These are phyloP conservation scores for Macrosoma leucophasiata DNA, from an alignment of 2,888 invertebrate species.

Conservation along the genomic window DNA sequence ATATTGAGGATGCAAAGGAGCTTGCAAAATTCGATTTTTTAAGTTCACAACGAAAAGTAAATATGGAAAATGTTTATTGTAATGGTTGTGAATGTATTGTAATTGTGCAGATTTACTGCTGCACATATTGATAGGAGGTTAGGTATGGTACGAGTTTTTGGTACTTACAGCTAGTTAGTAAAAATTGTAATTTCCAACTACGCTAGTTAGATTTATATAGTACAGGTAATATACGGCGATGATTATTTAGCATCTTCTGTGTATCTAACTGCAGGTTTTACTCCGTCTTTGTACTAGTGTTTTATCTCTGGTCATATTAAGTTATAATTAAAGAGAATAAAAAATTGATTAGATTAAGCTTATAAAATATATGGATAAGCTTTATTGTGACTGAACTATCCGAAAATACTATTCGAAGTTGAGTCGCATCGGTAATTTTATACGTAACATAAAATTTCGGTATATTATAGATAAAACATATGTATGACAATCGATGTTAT, in stretches of 20 bases:
- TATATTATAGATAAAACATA: slow-evolving; percentile 3
- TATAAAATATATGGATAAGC: not conserved
- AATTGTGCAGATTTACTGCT: slow-evolving; percentile 28
- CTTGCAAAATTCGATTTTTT: slow-evolving; percentile 10
- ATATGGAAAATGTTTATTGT: slow-evolving; percentile 31
- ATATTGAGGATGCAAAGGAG: slow-evolving; percentile 16
- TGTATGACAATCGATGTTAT: too few species aligned
- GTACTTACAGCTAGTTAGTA: slow-evolving; percentile 47
- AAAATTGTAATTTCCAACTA: slow-evolving; percentile 38
- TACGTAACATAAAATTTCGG: not conserved
- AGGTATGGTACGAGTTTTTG: slow-evolving; percentile 38
- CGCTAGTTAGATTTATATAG: slow-evolving; percentile 27
- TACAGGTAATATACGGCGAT: slow-evolving; percentile 1
- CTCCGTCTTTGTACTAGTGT: slow-evolving; percentile 39
- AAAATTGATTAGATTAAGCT: slow-evolving; percentile 1
- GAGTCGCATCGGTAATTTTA: not conserved
- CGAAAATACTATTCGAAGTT: too few species aligned
- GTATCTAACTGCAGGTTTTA: slow-evolving; percentile 40
- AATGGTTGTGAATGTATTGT: slow-evolving; percentile 53
- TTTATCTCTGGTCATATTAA: slow-evolving; percentile 12
- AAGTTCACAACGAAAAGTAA: slow-evolving; percentile 45
- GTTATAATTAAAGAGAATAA: not conserved
- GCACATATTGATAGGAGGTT: slow-evolving; percentile 37
- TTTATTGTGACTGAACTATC: too few species aligned
- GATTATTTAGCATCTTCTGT: slow-evolving; percentile 21